These are phyloP conservation scores for Procambarus virginalis DNA, from an alignment of 1,140 invertebrate genomes.

Conservation along the genomic window DNA sequence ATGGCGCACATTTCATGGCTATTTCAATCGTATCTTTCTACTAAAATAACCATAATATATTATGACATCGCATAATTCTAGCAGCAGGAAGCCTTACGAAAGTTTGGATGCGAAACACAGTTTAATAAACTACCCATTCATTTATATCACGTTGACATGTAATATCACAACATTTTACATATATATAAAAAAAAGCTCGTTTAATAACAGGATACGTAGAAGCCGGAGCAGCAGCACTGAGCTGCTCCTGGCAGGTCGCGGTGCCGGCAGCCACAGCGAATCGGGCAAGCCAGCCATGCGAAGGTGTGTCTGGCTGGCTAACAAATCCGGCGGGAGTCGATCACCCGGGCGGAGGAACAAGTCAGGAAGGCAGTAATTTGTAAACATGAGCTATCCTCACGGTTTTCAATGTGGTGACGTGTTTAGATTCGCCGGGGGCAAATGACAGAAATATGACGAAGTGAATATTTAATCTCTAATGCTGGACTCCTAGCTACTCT, in stretches of 20 bases:
- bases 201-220: not conserved
- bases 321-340: not conserved
- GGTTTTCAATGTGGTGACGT: not conserved
- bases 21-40: not conserved
- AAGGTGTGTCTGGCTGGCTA: not conserved
- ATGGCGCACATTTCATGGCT: not conserved
- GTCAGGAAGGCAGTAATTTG: conserved; percentile 1
- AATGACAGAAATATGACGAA: not conserved
- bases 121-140: not conserved
- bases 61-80: not conserved
- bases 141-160: not conserved
- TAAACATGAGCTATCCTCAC: not conserved
- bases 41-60: not conserved
- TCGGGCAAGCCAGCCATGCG: not conserved
- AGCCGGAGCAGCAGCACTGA: not conserved
- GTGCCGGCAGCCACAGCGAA: not conserved
- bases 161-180: not conserved
- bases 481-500: not conserved
- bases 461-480: not conserved
- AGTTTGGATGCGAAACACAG: too few species aligned
- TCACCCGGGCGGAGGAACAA: not conserved
- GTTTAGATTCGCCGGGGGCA: not conserved
- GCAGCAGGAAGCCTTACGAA: too few species aligned
- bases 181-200: not conserved
- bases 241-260: not conserved